These are phyloP conservation scores for Edolisoma coerulescens DNA, from an alignment of 2,113 vertebrate genomes.

Conservation along the genomic window DNA sequence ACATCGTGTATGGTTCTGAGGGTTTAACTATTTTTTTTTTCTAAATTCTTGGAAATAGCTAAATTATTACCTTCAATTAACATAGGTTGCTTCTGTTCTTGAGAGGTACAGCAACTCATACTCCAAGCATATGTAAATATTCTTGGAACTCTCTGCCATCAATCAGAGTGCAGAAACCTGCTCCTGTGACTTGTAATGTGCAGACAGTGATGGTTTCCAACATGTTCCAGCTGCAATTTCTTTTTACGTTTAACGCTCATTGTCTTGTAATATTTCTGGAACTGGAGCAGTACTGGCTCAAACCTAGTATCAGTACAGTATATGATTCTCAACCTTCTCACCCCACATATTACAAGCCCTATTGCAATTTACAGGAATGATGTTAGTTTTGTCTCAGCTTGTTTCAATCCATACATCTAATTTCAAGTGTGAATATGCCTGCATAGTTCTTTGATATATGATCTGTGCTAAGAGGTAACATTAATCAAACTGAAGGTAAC, in stretches of 20 bases:
- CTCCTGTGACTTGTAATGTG: conserved; percentile 30
- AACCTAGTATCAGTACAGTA: background rate
- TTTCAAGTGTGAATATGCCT: conserved; percentile 27
- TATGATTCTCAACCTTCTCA: background rate
- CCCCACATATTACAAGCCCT: background rate
- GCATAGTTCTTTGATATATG: conserved; percentile 18
- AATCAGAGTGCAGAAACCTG: conserved; percentile 21
- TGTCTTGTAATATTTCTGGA: conserved; percentile 25
- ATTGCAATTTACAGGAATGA: background rate
- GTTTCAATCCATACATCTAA: conserved; percentile 2
- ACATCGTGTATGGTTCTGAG: background rate
- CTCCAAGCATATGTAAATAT: background rate
- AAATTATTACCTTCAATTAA: conserved; percentile 19
- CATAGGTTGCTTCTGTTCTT: conserved; percentile 7
- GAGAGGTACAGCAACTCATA: background rate
- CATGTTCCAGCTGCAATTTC: background rate
- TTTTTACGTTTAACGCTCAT: background rate
- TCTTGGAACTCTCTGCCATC: conserved; percentile 10
- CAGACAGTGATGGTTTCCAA: conserved; percentile 39
- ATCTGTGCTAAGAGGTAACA: conserved; percentile 10
- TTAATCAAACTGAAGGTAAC: conserved; percentile 39
- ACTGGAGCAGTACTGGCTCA: background rate
- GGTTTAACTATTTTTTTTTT: background rate
- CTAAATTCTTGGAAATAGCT: background rate
- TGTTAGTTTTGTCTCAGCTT: conserved; percentile 17